Evolutionary conservation across 2,797 vertebrate species (phyloP), one percentile per base, ranked within the genome.

Genomic region (Peromyscus melanophrys): DNA sequence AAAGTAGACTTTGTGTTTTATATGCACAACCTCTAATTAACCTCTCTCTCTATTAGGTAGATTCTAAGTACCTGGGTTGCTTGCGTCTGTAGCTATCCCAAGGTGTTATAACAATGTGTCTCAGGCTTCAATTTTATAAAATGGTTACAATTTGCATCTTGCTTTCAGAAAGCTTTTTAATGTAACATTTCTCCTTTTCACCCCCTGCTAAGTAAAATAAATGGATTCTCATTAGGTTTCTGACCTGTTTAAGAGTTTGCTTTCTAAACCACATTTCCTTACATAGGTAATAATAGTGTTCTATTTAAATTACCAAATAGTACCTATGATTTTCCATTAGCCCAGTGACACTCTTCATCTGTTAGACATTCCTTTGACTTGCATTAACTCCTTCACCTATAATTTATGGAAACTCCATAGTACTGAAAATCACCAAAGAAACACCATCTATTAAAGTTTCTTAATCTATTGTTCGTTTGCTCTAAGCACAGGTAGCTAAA

Each of bases 1-100:
- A 98, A 91, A 95, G 96, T 83, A 95, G 94, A 97, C 34, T 88
- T 96, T 96, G 97, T 98, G 97, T 98, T 97, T 61, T 81, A 97
- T 93, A 97, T 87, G 86, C n/a, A 17, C 76, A 96, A 97, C 83
- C 92, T 97, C 96, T 93, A 93, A 97, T 96, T 97, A 97, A 94
- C 80, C 77, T 96, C 27, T 90, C 77, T 95, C 90, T 95, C 91
- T 95, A 90, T 75, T 78, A 85, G 40, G 25, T 88, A 6, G 0
- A 92, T 96, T 95, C 13, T 19, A 93, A 96, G 40, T 88, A 96
- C 52, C 87, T 75, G 81, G 34, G 59, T 89, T 77, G 76, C 34
- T 31, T 46, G 63, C 83, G 81, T 93, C 46, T 95, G 37, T 94
- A 89, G 86, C 77, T 76, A 94, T 93, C 37, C 13, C 19, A 61